Conservation (phyloP, 2,797 vertebrate species). For the Distichodus sexfasciatus region DNA sequence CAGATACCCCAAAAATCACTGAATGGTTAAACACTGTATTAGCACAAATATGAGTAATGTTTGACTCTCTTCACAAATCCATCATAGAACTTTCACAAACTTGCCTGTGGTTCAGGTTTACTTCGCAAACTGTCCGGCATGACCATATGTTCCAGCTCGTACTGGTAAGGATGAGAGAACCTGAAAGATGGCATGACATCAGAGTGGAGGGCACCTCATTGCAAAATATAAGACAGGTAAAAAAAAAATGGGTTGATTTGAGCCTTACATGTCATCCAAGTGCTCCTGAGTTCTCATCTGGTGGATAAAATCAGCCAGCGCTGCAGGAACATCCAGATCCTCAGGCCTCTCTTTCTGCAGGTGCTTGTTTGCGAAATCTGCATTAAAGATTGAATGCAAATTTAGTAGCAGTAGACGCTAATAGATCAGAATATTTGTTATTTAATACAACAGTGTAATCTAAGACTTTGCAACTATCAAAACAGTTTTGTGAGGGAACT, state of each 20-base stretch:
- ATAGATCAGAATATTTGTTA: too few species aligned
- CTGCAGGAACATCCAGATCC: constrained; percentile 89
- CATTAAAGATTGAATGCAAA: neutral
- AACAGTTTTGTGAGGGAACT: constrained; percentile 39
- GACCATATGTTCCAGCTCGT: constrained; percentile 86
- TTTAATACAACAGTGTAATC: too few species aligned
- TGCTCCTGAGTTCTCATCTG: constrained; percentile 90
- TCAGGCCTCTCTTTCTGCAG: constrained; percentile 84
- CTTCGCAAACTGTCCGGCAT: constrained; percentile 73
- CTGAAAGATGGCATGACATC: constrained; percentile 59
- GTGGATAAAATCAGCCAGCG: constrained; percentile 92
- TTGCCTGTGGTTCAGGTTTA: constrained; percentile 84
- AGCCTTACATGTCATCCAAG: constrained; percentile 88
- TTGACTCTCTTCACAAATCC: too few species aligned
- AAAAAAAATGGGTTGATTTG: neutral
- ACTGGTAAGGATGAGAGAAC: constrained; percentile 94
- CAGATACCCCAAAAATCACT: neutral
- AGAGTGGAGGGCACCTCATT: neutral
- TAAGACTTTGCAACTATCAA: too few species aligned
- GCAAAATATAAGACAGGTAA: neutral
- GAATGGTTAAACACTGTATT: neutral
- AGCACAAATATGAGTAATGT: neutral
- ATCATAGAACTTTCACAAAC: neutral
- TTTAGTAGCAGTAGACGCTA: too few species aligned
- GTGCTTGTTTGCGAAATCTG: constrained; percentile 82